Base-by-base conservation (phyloP, 1,140 invertebrate species). In the Drosophila lowei region DNA sequence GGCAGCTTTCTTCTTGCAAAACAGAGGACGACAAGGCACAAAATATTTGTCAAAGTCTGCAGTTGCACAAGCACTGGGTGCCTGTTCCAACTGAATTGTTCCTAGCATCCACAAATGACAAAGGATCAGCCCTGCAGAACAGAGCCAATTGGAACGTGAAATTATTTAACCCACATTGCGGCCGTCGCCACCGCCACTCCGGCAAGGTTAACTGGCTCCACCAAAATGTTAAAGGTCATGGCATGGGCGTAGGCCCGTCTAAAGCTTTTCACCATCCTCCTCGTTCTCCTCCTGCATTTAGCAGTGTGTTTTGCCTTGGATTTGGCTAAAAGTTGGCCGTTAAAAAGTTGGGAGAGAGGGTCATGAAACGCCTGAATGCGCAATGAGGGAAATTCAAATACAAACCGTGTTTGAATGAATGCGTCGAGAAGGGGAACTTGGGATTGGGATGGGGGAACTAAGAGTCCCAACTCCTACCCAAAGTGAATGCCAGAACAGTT, bases 361-460 rank as follows among this genome's bases (percentile, higher is more conserved):
- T 7, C 28, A 8, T 8, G 28, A 30, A 30, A 30, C 28, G 28
- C 28, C 7, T 30, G 28, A 30, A 7, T 30, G 28, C 7, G 28
- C 28, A 30, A 30, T 30, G 28, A 8, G 28, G 7, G 7, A 30
- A 81, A 78, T 75, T 71, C 63, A 81, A 81, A 77, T 65, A 71
- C 66, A 71, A 81, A 46, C 62, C 52, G 65, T 77, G 74, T 62
- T 72, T 86, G 77, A 77, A 67, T 74, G 65, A 81, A 77, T 85
- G 80, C 79, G 54, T 71, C 75, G 54, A 71, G 55, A 72, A 79
- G 62, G 8, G 28, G 50, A 44, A 34, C 47, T 61, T 30, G 34
- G 7, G 47, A 42, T 34, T 42, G 9, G 16, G 16, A 28, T 15
- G 30, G 49, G 49, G 34, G 3, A 16, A 30, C 8, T 6, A 15